Conservation (phyloP, 2,113 vertebrate species). For the Gymnarchus niloticus region DNA sequence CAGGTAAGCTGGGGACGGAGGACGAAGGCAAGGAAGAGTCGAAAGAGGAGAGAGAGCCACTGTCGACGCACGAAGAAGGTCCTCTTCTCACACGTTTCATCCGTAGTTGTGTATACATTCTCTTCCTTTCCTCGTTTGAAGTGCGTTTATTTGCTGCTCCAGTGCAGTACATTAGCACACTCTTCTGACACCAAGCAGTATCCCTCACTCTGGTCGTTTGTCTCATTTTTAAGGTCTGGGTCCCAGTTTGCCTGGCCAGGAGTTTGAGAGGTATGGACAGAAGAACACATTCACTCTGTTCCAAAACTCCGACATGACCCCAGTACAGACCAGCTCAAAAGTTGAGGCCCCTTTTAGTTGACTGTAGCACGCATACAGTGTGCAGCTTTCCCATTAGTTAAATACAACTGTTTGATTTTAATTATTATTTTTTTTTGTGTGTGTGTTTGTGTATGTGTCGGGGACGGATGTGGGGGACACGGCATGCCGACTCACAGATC, state of each 20-base stretch:
- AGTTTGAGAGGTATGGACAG: conserved; percentile 47
- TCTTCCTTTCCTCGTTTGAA: conserved; percentile 23
- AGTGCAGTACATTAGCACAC: conserved; percentile 29
- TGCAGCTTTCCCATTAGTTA: neutral
- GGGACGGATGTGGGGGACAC: neutral
- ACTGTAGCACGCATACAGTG: conserved; percentile 32
- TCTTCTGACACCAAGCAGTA: conserved; percentile 36
- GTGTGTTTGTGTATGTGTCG: neutral
- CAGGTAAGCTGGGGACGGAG: conserved; percentile 82
- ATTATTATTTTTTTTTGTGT: too few species aligned
- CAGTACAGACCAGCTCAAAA: conserved; percentile 37
- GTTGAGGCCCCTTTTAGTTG: conserved; percentile 35
- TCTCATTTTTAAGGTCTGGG: conserved; percentile 48
- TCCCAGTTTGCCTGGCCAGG: conserved; percentile 46
- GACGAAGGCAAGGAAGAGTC: conserved; percentile 85
- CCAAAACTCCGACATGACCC: conserved; percentile 42
- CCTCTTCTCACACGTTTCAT: neutral
- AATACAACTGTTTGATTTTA: neutral
- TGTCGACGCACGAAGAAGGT: conserved; percentile 84
- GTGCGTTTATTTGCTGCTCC: conserved; percentile 18
- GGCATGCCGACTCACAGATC: conserved; percentile 13
- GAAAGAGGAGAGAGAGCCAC: conserved; percentile 84
- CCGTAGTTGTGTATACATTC: conserved; percentile 1
- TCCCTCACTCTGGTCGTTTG: conserved; percentile 44
- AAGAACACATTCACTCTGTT: conserved; percentile 43